Base-by-base conservation (phyloP, 2,797 vertebrate genomes). In the Podarcis lilfordi region DNA sequence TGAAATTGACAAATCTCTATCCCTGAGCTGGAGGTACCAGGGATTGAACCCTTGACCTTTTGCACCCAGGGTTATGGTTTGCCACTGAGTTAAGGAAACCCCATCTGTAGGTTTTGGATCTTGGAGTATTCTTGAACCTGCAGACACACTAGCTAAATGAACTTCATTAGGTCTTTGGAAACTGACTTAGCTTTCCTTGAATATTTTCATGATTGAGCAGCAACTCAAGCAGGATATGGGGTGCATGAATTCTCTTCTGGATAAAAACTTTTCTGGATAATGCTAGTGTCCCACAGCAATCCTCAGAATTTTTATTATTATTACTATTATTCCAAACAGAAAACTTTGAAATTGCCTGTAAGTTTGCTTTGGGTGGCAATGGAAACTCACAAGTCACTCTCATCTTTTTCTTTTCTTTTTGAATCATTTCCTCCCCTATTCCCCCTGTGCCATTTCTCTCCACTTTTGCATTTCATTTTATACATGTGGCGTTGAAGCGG, bases 301-400 rank as follows among this genome's bases (percentile, higher is more conserved):
- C n/a, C 27, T 71, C 29, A 11, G 27, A 71, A 69, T 69, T 69
- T 7, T 69, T 69, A 69, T 69, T 69, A 69, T 69, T 43, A 69
- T 29, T 25, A 69, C 10, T 55, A 15, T 15, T 55, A 55, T 4
- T 55, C 1, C 4, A 8, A 25, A 40, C 32, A 32, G 25, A 17
- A 64, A 21, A 3, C 1, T 29, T 11, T 55, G 8, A 11, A 80
- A 21, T 7, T 0, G 0, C 13, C 40, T n/a, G 21, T 40, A 45
- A 37, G 45, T 82, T 83, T 35, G 19, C 91, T 23, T 40, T 59
- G 3, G 82, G 66, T 21, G 11, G 35, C 86, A 17, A 61, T 21
- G 43, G 10, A 9, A 21, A 55, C 23, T 59, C 37, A 76, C 11
- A 25, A 25, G 35, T 11, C 71, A 35, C 71, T 74, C 32, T 32